These are phyloP conservation scores for Myotis brandtii DNA, from an alignment of 2,113 vertebrate genomes.

Conservation along the genomic window DNA sequence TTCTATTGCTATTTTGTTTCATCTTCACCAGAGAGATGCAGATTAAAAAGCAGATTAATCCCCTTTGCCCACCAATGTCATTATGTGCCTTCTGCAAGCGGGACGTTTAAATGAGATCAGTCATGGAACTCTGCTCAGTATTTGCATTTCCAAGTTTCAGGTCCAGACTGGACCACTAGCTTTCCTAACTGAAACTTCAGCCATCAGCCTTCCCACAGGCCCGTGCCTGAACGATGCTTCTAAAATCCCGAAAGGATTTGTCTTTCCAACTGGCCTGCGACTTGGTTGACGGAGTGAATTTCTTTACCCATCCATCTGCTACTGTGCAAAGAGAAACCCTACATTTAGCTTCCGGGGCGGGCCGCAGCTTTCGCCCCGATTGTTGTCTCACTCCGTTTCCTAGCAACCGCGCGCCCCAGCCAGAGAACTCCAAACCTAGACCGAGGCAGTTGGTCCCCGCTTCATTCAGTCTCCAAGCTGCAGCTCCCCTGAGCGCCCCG, in stretches of 20 bases:
- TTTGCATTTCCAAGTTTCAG: not conserved
- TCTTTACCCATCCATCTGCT: not conserved
- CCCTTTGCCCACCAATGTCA: not conserved
- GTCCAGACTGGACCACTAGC: not conserved
- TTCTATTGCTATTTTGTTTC: not conserved
- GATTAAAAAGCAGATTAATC: not conserved
- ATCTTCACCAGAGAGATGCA: not conserved
- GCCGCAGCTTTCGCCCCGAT: not conserved
- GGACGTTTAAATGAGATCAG: not conserved
- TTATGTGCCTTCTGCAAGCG: not conserved
- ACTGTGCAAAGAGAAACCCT: not conserved
- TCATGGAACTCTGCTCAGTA: not conserved
- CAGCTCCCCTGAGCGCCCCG: not conserved
- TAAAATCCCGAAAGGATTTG: not conserved
- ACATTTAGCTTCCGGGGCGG: conserved; percentile 46
- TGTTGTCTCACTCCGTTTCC: not conserved
- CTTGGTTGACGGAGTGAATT: not conserved
- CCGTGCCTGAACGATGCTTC: not conserved
- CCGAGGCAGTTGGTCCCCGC: conserved; percentile 49
- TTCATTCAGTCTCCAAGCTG: conserved; percentile 6
- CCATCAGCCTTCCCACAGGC: conserved; percentile 14
- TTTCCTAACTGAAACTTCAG: not conserved
- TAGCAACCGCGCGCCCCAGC: conserved; percentile 59
- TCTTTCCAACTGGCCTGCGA: not conserved
- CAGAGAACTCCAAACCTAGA: conserved; percentile 30